Percentiles rank a stretch among this genome's conserved stretches.
phyloP scores from a whole-genome alignment of 2,888 invertebrate genomes.

The Salticus scenicus region DNA sequence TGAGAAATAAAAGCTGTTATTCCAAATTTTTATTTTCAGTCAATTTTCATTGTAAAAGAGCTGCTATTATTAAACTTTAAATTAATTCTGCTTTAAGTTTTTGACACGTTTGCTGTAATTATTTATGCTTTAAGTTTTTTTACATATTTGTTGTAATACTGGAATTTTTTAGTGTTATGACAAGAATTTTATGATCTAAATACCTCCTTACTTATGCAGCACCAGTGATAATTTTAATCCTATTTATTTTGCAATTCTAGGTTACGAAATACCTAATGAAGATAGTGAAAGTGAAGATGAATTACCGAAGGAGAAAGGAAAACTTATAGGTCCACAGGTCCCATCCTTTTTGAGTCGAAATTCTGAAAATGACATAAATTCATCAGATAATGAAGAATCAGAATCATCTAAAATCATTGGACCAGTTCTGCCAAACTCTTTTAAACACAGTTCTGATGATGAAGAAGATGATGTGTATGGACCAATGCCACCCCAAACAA shows the following conservation, averaged over 20 bases:
- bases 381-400: background rate
- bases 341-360: constrained; percentile 13
- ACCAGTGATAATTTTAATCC: too few relatives aligned
- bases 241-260: constrained; percentile 1
- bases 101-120: too few relatives aligned
- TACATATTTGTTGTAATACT: too few relatives aligned
- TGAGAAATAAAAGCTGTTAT: too few relatives aligned
- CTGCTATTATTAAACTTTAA: too few relatives aligned
- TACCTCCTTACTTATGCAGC: background rate
- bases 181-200: background rate
- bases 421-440: constrained; percentile 29
- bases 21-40: too few relatives aligned
- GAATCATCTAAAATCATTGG: constrained; percentile 20
- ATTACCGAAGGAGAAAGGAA: background rate
- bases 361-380: background rate
- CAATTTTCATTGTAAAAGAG: too few relatives aligned
- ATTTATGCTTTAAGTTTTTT: too few relatives aligned
- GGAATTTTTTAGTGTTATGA: background rate
- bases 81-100: too few relatives aligned
- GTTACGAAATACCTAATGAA: constrained; percentile 14
- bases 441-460: background rate
- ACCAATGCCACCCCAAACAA: constrained; percentile 28
- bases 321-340: constrained; percentile 47
- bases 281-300: background rate
- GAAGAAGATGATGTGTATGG: constrained; percentile 25